Conservation (phyloP, 2,888 invertebrate genomes). For the Clostera curtula region DNA sequence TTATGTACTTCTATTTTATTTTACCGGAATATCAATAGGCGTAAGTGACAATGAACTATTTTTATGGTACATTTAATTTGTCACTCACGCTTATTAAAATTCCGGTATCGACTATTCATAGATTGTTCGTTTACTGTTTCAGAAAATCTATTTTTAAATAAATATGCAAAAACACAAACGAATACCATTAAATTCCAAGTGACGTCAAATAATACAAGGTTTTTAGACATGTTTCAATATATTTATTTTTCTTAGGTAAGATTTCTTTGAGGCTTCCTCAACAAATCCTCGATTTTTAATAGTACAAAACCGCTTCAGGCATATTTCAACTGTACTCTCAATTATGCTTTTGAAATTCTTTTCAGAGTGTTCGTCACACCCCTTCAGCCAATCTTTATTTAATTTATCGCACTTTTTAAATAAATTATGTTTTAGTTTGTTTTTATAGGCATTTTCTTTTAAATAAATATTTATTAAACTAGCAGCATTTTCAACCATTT, state of each 20-base stretch:
- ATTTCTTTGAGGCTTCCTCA: constrained; percentile 1
- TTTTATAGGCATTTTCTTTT: neutral
- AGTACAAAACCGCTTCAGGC: neutral
- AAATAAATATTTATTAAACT: constrained; percentile 5
- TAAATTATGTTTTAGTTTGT: neutral
- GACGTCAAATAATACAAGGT: too few species aligned
- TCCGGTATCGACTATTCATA: too few species aligned
- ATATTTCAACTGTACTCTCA: constrained; percentile 3
- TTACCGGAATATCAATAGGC: too few species aligned
- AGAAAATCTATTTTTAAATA: too few species aligned
- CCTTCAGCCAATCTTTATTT: neutral
- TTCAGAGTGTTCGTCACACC: neutral
- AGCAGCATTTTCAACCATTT: constrained; percentile 5
- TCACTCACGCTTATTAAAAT: too few species aligned
- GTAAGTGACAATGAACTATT: too few species aligned
- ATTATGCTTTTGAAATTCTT: neutral
- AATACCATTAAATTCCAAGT: too few species aligned
- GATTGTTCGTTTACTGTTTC: too few species aligned
- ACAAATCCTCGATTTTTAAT: constrained; percentile 1
- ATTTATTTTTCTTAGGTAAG: neutral
- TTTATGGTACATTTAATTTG: too few species aligned
- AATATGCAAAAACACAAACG: too few species aligned
- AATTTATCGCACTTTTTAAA: neutral
- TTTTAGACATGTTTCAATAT: neutral
- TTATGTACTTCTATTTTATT: too few species aligned